Base-by-base conservation (phyloP, 2,888 invertebrate species). In the Agrochola macilenta region DNA sequence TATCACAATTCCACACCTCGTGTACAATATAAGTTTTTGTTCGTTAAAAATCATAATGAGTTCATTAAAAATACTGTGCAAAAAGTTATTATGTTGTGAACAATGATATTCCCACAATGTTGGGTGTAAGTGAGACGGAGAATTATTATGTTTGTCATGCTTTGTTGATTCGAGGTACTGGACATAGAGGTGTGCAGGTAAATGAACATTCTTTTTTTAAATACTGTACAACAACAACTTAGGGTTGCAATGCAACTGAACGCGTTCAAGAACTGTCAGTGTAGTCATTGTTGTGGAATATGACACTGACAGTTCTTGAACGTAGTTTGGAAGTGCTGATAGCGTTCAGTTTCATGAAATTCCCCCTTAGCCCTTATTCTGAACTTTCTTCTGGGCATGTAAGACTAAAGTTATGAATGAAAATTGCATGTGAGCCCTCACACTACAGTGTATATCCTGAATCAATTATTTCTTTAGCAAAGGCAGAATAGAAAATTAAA, bases 141-240 rank as follows among this genome's bases (percentile, higher is more conserved):
- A 88, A 89, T 90, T 88, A 85, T 89, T 89, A 83, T 89, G 88
- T 90, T 88, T 90, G 91, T 92, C 91, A 93, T 88, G 92, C 88
- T 92, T 87, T 87, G 90, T 90, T 91, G 89, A 81, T 89, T 90
- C 79, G 76, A 79, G 81, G 78, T 75, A 76, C 69, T 64, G 61
- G 77, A 91, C 90, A 91, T 76, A 92, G 86, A 54, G 89, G 26
- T 65, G 43, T 11, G n/a, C 2, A 61, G 69, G 66, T 78, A 26
- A 35, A 52, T n/a, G 14, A 68, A 35, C 68, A 23, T 68, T 49
- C 9, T 30, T 66, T 68, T 23, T 68, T 2, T 1, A 14, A 49
- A 49, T 23, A 52, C 30, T 23, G 5, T 23, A 30, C 23, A 14
- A 14, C 5, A 26, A 20, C 54, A n/a, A 23, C 12, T 46, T 49